Conservation (phyloP, 1,140 invertebrate genomes). For the Lamellibrachia luymesi region DNA sequence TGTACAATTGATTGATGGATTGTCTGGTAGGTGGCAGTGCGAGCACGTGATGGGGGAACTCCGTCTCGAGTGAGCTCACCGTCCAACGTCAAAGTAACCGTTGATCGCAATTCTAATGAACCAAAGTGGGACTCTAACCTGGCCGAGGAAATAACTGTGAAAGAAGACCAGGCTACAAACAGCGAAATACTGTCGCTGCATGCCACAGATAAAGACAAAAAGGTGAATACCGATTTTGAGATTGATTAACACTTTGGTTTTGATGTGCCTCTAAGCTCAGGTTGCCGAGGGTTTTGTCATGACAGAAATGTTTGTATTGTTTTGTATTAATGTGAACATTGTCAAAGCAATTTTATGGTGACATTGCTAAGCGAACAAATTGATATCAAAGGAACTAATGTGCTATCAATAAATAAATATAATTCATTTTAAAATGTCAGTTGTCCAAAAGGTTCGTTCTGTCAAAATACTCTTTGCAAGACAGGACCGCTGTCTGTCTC, state of each 20-base stretch:
- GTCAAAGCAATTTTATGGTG: neutral
- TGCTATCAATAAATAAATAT: neutral
- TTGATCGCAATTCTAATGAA: neutral
- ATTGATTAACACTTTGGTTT: no score
- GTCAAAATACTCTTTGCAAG: neutral
- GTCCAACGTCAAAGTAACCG: neutral
- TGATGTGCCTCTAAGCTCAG: no score
- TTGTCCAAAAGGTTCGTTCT: no score
- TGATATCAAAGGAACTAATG: neutral
- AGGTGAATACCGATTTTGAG: slow-evolving; percentile 24
- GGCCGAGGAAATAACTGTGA: slow-evolving; percentile 25
- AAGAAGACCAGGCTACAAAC: slow-evolving; percentile 28
- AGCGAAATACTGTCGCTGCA: slow-evolving; percentile 29
- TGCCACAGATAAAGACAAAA: slow-evolving; percentile 35
- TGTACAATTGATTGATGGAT: neutral
- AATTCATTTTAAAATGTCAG: no score
- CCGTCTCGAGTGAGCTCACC: neutral
- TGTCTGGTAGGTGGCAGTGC: slow-evolving; percentile 15
- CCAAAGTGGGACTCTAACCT: neutral
- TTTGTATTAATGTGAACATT: neutral
- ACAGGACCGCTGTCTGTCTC: neutral
- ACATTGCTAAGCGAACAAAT: neutral
- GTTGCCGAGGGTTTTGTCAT: neutral
- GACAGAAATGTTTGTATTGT: no score
- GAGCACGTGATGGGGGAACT: slow-evolving; percentile 13